These are phyloP conservation scores for Hirtodrosophila confusa DNA, from an alignment of 2,888 invertebrate species.

Conservation along the genomic window DNA sequence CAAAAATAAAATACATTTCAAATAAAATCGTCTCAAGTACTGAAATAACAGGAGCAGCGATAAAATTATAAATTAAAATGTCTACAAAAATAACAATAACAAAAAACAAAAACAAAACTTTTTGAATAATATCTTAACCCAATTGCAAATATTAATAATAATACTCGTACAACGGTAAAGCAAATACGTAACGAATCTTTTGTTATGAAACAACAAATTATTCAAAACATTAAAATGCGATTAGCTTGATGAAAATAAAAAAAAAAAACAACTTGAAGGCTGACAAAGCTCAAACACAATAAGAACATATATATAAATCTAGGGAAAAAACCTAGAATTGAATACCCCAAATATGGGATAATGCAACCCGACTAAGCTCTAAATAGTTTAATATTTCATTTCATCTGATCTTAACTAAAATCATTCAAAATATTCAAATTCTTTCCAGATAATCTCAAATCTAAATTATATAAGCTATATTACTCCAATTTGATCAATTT, in stretches of 20 bases:
- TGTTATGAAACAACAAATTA: neutral
- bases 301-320: too few relatives aligned
- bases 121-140: conserved; percentile 50
- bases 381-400: too few relatives aligned
- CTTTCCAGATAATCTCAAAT: conserved; percentile 1
- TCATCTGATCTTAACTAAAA: neutral
- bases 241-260: too few relatives aligned
- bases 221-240: neutral
- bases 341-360: too few relatives aligned
- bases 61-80: conserved; percentile 63
- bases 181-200: conserved; percentile 5
- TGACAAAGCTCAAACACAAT: too few relatives aligned
- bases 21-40: conserved; percentile 45
- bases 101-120: conserved; percentile 17
- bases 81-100: conserved; percentile 22
- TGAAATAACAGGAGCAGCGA: conserved; percentile 41
- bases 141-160: conserved; percentile 62
- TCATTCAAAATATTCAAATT: conserved; percentile 1
- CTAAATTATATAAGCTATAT: too few relatives aligned
- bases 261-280: too few relatives aligned
- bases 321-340: too few relatives aligned
- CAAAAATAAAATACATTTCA: conserved; percentile 7
- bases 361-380: too few relatives aligned
- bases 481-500: too few relatives aligned
- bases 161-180: conserved; percentile 7